Base-by-base conservation (phyloP, 2,888 invertebrate species). In the Ypsolopha sequella region DNA sequence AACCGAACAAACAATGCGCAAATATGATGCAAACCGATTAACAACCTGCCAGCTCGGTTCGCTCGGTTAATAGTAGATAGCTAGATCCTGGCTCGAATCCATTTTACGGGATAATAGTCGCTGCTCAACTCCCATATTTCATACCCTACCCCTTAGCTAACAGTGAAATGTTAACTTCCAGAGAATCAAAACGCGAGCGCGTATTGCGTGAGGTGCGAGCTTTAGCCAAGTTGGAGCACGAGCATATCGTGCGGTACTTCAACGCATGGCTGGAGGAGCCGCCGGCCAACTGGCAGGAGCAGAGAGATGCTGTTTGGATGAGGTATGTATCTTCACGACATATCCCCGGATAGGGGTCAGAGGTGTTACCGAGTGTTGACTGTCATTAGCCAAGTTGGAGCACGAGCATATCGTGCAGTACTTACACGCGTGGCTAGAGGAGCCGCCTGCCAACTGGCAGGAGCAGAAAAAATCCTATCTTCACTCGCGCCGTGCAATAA, bases 341-440 rank as follows among this genome's bases (percentile, higher is more conserved):
- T n/a, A n/a, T n/a, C n/a, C n/a, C n/a, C n/a, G n/a, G n/a, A n/a
- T n/a, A n/a, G n/a, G n/a, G n/a, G n/a, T n/a, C n/a, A n/a, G n/a
- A n/a, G n/a, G n/a, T n/a, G n/a, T n/a, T n/a, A n/a, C n/a, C n/a
- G n/a, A n/a, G n/a, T n/a, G n/a, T n/a, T n/a, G n/a, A n/a, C n/a
- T n/a, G n/a, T n/a, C n/a, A n/a, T 35, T 47, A 36, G 7, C 34
- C 47, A n/a, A 95, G 75, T 85, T 99, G 52, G 98, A 99, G 57
- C 98, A 99, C 82, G 91, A 92, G 45, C 94, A 98, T 72, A 99
- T 99, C 60, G 98, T 99, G 50, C 89, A 99, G 1, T 99, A 98
- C 79, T 96, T 94, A 77, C 94, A 97, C 86, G 94, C 98, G 0
- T 99, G 99, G 99, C 88, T 96, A 0, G 98, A 99, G 77, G 90